A percentile compares a stretch with the other conserved stretches of the same genome.
These are phyloP conservation scores for Orthonevra nobilis DNA, from an alignment of 2,888 invertebrate species.

Conservation along the genomic window DNA sequence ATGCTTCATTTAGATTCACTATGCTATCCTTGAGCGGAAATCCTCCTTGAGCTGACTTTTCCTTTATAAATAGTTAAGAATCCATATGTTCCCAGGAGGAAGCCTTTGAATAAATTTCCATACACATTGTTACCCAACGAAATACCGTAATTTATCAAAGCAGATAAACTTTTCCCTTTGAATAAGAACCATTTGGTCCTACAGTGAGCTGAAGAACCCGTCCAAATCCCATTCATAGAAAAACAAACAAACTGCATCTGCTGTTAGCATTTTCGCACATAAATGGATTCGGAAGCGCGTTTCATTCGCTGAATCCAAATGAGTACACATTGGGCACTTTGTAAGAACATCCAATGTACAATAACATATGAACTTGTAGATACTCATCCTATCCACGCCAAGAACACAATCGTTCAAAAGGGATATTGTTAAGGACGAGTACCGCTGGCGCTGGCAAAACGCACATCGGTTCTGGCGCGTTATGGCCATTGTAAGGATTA, in stretches of 20 bases:
- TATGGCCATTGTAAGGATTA: slow-evolving; percentile 40
- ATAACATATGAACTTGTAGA: slow-evolving; percentile 46
- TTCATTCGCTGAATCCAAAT: slow-evolving; percentile 57
- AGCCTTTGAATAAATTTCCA: no score
- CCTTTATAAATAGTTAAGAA: no score
- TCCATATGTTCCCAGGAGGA: no score
- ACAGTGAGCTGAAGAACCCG: not conserved
- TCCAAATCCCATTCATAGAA: not conserved
- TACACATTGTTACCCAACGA: no score
- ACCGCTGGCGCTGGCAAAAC: not conserved
- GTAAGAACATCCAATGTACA: slow-evolving; percentile 33
- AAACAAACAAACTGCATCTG: no score
- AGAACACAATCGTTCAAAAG: slow-evolving; percentile 37
- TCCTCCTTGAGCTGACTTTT: no score
- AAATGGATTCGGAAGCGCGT: slow-evolving; percentile 33
- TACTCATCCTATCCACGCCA: slow-evolving; percentile 40
- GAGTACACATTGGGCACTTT: no score
- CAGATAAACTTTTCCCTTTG: no score
- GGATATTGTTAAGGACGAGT: not conserved
- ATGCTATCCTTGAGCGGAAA: no score
- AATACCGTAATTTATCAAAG: no score
- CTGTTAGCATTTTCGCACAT: slow-evolving; percentile 22
- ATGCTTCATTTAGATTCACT: no score
- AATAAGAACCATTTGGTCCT: slow-evolving; percentile 11
- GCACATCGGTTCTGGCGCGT: slow-evolving; percentile 9